These are phyloP conservation scores for Ceuthmochares aereus DNA, from an alignment of 2,113 vertebrate species.

Conservation along the genomic window DNA sequence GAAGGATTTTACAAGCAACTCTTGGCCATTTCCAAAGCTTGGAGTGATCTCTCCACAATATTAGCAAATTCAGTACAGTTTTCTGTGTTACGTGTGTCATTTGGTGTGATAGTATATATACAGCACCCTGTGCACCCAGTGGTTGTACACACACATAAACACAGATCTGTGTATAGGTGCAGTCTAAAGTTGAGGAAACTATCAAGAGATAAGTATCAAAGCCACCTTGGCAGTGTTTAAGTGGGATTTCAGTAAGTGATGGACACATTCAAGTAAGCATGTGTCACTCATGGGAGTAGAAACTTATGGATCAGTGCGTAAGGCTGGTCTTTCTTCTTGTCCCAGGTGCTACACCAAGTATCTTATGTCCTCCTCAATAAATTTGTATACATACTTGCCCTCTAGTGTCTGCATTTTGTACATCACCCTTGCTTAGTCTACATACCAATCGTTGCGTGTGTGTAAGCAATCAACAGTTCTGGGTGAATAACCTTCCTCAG, in stretches of 20 bases:
- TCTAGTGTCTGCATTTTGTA: slow-evolving; percentile 29
- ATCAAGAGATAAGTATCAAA: fast-evolving
- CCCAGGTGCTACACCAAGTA: fast-evolving
- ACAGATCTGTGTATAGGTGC: fast-evolving
- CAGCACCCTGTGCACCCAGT: too few species aligned
- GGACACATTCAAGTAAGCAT: fast-evolving
- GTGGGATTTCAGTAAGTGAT: background rate
- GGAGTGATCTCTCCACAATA: too few species aligned
- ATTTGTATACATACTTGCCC: background rate
- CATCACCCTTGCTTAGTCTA: background rate
- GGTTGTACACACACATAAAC: fast-evolving
- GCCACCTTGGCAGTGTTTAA: background rate
- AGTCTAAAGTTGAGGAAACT: background rate
- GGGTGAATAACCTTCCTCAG: fast-evolving
- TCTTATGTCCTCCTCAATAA: background rate
- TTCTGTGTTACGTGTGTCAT: fast-evolving
- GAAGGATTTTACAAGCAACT: background rate
- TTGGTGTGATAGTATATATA: fast-evolving
- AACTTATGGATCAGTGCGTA: background rate
- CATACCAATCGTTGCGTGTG: fast-evolving
- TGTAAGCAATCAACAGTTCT: fast-evolving
- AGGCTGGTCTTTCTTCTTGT: too few species aligned
- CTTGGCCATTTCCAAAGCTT: background rate
- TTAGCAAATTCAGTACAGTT: background rate
- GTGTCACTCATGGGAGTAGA: fast-evolving